Conservation (phyloP, 1,140 invertebrate genomes). For the Trachymyrmex septentrionalis region DNA sequence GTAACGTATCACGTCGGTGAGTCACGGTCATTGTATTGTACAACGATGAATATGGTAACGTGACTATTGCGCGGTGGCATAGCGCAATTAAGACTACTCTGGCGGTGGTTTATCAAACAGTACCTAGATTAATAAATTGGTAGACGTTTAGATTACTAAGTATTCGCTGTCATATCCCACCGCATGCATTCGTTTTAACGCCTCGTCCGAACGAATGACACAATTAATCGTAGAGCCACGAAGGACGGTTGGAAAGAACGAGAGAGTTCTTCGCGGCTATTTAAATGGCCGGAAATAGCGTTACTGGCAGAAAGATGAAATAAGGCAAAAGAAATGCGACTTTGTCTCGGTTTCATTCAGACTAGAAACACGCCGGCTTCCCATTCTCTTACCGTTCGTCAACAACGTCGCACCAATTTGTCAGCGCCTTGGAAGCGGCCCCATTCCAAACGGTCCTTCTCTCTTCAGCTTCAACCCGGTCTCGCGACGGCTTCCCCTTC, state of each 20-base stretch:
- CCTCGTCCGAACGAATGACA: not conserved
- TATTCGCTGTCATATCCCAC: not conserved
- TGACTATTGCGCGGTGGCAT: not conserved
- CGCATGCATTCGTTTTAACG: not conserved
- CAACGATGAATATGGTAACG: slow-evolving; percentile 28
- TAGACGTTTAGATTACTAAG: not conserved
- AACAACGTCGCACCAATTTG: slow-evolving; percentile 76
- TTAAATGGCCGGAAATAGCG: slow-evolving; percentile 41
- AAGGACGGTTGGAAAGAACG: not conserved
- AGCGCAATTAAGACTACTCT: slow-evolving; percentile 38
- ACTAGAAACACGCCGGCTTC: slow-evolving; percentile 22
- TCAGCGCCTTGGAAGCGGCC: slow-evolving; percentile 50
- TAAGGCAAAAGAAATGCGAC: slow-evolving; percentile 27
- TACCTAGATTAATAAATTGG: slow-evolving; percentile 44
- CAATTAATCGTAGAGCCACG: slow-evolving; percentile 42
- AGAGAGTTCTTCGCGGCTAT: slow-evolving; percentile 5
- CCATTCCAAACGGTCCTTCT: slow-evolving; percentile 34
- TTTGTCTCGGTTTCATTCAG: slow-evolving; percentile 63
- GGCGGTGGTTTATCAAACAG: slow-evolving; percentile 28
- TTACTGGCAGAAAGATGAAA: slow-evolving; percentile 10
- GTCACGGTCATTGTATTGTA: not conserved
- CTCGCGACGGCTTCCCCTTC: not conserved
- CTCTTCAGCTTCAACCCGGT: slow-evolving; percentile 6
- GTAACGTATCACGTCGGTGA: slow-evolving; percentile 18
- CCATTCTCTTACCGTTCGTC: slow-evolving; percentile 58